Conservation (phyloP, 2,797 vertebrate species). For the Labroides dimidiatus region DNA sequence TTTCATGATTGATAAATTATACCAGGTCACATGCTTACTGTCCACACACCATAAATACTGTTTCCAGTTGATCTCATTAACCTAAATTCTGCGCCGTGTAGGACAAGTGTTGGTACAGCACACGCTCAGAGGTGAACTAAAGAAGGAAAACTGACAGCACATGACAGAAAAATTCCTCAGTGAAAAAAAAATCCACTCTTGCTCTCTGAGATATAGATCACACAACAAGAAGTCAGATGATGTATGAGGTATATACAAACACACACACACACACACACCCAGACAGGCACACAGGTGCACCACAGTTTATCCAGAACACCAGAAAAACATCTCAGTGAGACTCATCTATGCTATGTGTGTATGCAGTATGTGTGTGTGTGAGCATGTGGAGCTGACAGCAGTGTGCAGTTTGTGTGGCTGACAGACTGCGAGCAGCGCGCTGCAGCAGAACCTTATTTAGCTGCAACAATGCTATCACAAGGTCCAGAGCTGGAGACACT, state of each 20-base stretch:
- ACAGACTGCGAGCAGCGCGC: constrained; percentile 39
- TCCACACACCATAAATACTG: constrained; percentile 46
- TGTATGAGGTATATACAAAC: constrained; percentile 11
- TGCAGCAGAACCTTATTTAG: constrained; percentile 74
- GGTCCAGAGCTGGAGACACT: constrained; percentile 56
- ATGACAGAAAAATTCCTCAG: constrained; percentile 50
- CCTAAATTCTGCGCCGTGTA: constrained; percentile 39
- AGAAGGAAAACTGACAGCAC: constrained; percentile 50
- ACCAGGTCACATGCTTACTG: constrained; percentile 49
- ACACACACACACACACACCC: constrained; percentile 1
- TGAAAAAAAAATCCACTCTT: not conserved
- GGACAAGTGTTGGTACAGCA: constrained; percentile 41
- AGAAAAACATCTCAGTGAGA: constrained; percentile 34
- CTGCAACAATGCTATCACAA: constrained; percentile 74
- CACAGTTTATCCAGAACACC: constrained; percentile 37
- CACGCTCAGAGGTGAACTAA: constrained; percentile 14
- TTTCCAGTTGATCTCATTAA: constrained; percentile 52
- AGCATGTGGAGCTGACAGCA: constrained; percentile 25
- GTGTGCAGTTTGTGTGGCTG: constrained; percentile 45
- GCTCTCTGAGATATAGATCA: constrained; percentile 36
- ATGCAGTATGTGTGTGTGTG: constrained; percentile 23
- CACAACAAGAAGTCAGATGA: constrained; percentile 46
- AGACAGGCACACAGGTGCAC: constrained; percentile 44
- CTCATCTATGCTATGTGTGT: constrained; percentile 31
- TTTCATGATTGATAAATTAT: constrained; percentile 54